Conservation (phyloP, 23 tunicate genomes). For the Ciona savignyi region DNA sequence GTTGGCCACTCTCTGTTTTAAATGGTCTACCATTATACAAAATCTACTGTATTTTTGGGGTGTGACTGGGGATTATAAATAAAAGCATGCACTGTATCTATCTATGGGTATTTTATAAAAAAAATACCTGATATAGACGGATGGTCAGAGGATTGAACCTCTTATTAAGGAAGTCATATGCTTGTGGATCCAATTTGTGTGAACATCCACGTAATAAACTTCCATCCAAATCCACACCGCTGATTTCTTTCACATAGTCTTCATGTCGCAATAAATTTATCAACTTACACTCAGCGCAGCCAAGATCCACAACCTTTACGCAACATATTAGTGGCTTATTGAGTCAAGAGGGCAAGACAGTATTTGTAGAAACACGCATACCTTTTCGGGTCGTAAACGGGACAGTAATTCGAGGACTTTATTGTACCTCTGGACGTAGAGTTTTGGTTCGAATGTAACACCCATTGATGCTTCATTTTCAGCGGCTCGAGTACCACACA, state of each 20-base stretch:
- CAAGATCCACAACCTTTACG: conserved; percentile 83
- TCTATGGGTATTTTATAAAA: too few relatives aligned
- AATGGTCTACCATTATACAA: too few relatives aligned
- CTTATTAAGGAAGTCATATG: conserved; percentile 30
- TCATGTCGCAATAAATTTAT: conserved; percentile 37
- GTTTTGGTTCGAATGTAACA: conserved; percentile 21
- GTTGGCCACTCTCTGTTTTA: too few relatives aligned
- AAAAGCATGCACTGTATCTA: too few relatives aligned
- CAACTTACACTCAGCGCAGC: conserved; percentile 70
- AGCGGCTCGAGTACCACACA: too few relatives aligned
- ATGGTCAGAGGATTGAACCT: conserved; percentile 35
- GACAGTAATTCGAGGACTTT: conserved; percentile 26
- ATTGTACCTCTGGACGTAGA: conserved; percentile 37
- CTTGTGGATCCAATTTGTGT: conserved; percentile 26
- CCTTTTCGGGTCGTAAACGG: conserved; percentile 39
- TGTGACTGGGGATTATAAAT: too few relatives aligned
- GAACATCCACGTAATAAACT: conserved; percentile 3
- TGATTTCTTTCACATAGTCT: conserved; percentile 41
- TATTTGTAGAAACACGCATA: conserved; percentile 10
- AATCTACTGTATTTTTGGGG: too few relatives aligned
- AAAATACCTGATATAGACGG: conserved; percentile 28
- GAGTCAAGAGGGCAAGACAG: too few relatives aligned
- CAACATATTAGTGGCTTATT: too few relatives aligned
- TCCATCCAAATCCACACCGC: conserved; percentile 57
- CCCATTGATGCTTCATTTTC: too few relatives aligned